These are phyloP conservation scores for Anastatus disparis DNA, from an alignment of 1,140 invertebrate genomes.

Conservation along the genomic window DNA sequence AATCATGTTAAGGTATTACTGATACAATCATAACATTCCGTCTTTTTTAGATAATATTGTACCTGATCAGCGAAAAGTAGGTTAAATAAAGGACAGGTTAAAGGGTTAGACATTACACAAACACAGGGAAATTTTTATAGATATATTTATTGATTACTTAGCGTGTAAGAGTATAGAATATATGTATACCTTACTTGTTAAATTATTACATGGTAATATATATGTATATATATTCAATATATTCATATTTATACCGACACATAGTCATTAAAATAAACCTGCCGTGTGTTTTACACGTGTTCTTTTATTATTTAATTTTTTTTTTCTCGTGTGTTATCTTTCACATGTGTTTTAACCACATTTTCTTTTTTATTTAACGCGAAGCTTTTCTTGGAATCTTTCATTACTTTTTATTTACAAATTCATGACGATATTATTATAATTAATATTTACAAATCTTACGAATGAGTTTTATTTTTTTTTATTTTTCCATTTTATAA, in stretches of 20 bases:
- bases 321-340: no score
- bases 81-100: slow-evolving; percentile 50
- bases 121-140: slow-evolving; percentile 65
- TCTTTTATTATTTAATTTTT: no score
- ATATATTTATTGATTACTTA: slow-evolving; percentile 68
- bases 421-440: slow-evolving; percentile 44
- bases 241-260: slow-evolving; percentile 48
- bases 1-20: background rate
- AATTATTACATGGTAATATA: slow-evolving; percentile 63
- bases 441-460: slow-evolving; percentile 51
- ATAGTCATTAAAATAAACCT: slow-evolving; percentile 61
- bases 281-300: slow-evolving; percentile 47
- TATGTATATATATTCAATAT: slow-evolving; percentile 53
- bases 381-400: slow-evolving; percentile 31
- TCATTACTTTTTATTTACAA: slow-evolving; percentile 45
- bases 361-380: slow-evolving; percentile 21
- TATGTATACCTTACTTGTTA: slow-evolving; percentile 61
- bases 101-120: slow-evolving; percentile 61
- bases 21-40: slow-evolving; percentile 1
- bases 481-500: slow-evolving; percentile 30
- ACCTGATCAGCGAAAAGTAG: slow-evolving; percentile 31
- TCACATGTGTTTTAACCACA: no score
- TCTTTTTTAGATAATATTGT: no score
- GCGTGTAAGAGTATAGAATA: slow-evolving; percentile 67
- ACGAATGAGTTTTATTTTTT: slow-evolving; percentile 43